Percentiles rank a stretch among this genome's conserved stretches.
phyloP scores from a whole-genome alignment of 2,113 vertebrate species.

The Urocitellus parryii region DNA sequence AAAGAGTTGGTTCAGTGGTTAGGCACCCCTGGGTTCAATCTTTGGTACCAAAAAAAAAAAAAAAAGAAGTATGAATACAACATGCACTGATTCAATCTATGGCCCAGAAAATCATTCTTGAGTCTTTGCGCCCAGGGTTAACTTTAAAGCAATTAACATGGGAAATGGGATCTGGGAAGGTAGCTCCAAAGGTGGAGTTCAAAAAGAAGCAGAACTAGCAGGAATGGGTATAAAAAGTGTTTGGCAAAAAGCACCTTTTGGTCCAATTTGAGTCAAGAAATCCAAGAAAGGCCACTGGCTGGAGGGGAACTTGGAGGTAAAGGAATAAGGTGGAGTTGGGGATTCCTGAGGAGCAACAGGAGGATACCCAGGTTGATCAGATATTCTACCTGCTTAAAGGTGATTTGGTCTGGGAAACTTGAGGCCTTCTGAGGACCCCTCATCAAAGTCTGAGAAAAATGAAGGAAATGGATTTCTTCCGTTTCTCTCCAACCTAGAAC shows the following conservation, averaged over 20 bases:
- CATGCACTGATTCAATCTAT: constrained; percentile 72
- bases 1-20: too few species aligned
- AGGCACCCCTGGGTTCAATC: too few species aligned
- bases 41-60: too few species aligned
- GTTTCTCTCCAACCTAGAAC: constrained; percentile 64
- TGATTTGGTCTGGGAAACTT: not conserved
- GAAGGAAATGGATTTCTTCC: constrained; percentile 52
- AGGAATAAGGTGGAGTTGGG: not conserved
- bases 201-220: not conserved
- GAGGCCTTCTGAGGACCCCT: constrained; percentile 14
- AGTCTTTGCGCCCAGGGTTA: not conserved
- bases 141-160: constrained; percentile 46
- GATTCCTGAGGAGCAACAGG: not conserved
- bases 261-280: constrained; percentile 36
- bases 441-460: constrained; percentile 30
- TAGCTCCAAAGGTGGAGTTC: constrained; percentile 36
- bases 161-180: constrained; percentile 43
- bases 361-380: not conserved
- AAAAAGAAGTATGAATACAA: not conserved
- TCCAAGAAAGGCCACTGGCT: not conserved
- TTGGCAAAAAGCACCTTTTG: constrained; percentile 74
- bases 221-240: constrained; percentile 43
- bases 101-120: constrained; percentile 61
- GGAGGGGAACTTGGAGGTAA: not conserved
- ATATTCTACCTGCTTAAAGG: constrained; percentile 15